These are phyloP conservation scores for Drosophila parthenogenetica DNA, from an alignment of 2,888 invertebrate genomes.

Conservation along the genomic window DNA sequence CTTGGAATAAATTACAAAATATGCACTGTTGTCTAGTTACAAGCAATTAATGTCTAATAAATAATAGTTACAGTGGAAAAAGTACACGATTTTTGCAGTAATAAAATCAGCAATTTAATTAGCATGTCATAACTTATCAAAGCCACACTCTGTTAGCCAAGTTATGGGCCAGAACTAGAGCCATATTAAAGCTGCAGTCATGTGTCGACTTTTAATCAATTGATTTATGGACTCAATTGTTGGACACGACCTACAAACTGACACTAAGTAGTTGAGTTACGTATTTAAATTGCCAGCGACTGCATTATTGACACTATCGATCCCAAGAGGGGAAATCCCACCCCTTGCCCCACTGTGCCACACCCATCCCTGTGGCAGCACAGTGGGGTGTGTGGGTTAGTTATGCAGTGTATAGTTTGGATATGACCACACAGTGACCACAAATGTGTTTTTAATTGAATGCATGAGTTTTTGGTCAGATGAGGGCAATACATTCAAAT, in stretches of 20 bases:
- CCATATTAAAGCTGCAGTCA: constrained; percentile 5
- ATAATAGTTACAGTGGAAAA: too few species aligned
- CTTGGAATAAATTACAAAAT: too few species aligned
- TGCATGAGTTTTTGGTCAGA: constrained; percentile 60
- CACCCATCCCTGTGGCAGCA: constrained; percentile 28
- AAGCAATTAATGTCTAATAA: too few species aligned
- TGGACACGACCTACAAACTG: constrained; percentile 47
- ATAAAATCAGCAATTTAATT: too few species aligned
- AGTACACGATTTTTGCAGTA: too few species aligned
- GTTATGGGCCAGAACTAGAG: constrained; percentile 6
- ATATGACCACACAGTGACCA: constrained; percentile 64
- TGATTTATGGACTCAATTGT: constrained; percentile 44
- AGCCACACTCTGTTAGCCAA: constrained; percentile 3
- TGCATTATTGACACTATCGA: constrained; percentile 52
- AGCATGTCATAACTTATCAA: neutral
- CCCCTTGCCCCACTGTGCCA: too few species aligned
- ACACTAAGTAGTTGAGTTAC: constrained; percentile 48
- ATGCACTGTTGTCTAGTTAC: too few species aligned
- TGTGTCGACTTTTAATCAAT: constrained; percentile 25
- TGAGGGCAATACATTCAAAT: constrained; percentile 75
- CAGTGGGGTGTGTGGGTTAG: constrained; percentile 20
- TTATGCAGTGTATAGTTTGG: neutral
- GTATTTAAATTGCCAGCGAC: constrained; percentile 30
- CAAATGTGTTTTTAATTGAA: constrained; percentile 79
- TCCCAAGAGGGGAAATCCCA: neutral